phyloP scores from a whole-genome alignment of 2,113 vertebrate species.

The Vulpes vulpes region DNA sequence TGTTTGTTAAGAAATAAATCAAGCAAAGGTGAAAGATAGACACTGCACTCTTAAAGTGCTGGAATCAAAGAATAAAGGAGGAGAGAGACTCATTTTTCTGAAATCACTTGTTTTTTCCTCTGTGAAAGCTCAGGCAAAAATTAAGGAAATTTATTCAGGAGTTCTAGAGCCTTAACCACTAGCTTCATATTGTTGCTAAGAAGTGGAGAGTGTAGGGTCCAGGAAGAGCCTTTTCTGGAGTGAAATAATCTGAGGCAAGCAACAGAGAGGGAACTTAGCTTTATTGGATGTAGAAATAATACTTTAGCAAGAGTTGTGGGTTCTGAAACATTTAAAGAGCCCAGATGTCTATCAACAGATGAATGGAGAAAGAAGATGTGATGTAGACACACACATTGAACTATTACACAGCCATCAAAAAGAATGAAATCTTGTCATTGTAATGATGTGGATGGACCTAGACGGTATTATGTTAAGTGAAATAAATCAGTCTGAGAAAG shows the following conservation, averaged over 20 bases:
- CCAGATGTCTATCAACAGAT: not conserved
- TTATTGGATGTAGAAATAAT: not conserved
- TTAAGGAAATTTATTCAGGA: not conserved
- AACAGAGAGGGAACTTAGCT: not conserved
- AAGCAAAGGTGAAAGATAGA: not conserved
- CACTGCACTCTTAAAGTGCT: not conserved
- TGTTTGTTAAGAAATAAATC: not conserved
- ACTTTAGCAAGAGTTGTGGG: not conserved
- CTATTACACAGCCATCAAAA: not conserved
- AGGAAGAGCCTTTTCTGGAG: not conserved
- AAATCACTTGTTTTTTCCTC: not conserved
- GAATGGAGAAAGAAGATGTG: not conserved
- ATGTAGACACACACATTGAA: not conserved
- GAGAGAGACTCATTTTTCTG: not conserved
- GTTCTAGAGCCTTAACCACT: not conserved
- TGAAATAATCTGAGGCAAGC: not conserved
- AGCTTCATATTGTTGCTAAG: not conserved
- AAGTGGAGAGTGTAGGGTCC: not conserved
- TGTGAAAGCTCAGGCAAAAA: not conserved
- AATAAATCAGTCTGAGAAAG: not conserved
- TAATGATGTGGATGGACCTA: not conserved
- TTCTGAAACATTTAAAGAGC: not conserved
- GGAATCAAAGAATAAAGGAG: not conserved
- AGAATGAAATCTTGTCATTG: not conserved
- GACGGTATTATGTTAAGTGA: not conserved